These are phyloP conservation scores for Argopecten irradians DNA, from an alignment of 1,140 invertebrate genomes.

Conservation along the genomic window DNA sequence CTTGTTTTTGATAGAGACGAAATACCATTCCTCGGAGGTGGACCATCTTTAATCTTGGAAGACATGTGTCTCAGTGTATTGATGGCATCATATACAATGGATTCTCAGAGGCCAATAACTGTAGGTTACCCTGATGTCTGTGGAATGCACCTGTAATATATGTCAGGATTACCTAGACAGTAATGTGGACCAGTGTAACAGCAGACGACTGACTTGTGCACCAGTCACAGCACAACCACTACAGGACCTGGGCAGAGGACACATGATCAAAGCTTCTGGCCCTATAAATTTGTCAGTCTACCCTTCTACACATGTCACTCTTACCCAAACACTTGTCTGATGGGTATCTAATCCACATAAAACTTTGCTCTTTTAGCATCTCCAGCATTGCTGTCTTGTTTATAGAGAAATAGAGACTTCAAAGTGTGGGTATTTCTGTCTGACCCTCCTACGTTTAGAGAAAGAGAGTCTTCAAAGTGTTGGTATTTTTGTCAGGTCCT, in stretches of 20 bases:
- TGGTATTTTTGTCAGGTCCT: background rate
- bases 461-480: background rate
- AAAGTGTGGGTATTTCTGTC: background rate
- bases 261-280: background rate
- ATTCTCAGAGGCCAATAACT: too few species aligned
- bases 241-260: too few species aligned
- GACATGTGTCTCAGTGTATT: too few species aligned
- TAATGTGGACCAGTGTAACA: background rate
- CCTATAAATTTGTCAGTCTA: background rate
- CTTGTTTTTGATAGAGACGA: too few species aligned
- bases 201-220: too few species aligned
- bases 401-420: background rate
- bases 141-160: background rate
- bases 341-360: background rate
- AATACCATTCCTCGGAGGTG: too few species aligned
- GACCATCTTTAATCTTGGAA: too few species aligned
- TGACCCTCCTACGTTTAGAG: too few species aligned
- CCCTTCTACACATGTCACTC: background rate
- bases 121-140: background rate
- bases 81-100: background rate
- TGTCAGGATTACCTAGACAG: background rate
- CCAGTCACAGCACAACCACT: too few species aligned
- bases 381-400: background rate
- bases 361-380: background rate
- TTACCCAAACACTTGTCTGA: background rate